Percentiles rank a stretch among this genome's conserved stretches.
Evolutionary conservation across 2,797 vertebrate species (phyloP).

Genomic region (Cyclura pinguis): DNA sequence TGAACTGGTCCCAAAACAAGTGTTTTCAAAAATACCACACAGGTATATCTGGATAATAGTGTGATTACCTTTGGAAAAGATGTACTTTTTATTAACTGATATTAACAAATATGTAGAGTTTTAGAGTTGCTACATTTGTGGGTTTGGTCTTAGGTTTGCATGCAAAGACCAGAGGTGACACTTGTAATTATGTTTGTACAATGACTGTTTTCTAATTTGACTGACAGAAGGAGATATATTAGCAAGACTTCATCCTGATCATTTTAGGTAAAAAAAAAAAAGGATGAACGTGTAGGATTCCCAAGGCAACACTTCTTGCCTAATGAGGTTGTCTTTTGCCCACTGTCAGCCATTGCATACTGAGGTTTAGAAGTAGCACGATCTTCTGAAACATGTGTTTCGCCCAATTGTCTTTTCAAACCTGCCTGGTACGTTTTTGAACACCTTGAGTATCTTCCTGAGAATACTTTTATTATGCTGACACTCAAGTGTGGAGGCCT

Average conservation of each 20-base stretch:
- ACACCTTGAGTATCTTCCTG: not conserved
- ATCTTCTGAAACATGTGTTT: not conserved
- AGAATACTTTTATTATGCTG: not conserved
- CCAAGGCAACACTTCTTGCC: not conserved
- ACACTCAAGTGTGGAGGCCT: not conserved
- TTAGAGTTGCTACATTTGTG: no score
- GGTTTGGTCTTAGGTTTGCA: no score
- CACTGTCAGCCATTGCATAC: not conserved
- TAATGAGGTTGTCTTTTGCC: no score
- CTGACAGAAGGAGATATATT: not conserved
- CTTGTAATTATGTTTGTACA: no score
- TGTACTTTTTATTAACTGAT: no score
- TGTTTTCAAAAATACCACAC: not conserved
- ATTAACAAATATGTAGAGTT: no score
- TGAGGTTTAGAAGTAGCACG: not conserved
- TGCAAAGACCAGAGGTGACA: no score
- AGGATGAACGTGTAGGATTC: not conserved
- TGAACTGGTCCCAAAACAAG: not conserved
- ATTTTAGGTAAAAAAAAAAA: not conserved
- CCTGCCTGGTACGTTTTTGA: not conserved
- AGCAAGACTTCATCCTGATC: not conserved
- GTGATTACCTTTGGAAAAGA: no score
- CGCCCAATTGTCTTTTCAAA: not conserved
- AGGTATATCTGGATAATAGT: not conserved
- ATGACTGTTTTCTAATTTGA: no score